Percentiles rank a stretch among this genome's conserved stretches.
Evolutionary conservation across 2,113 vertebrate genomes (phyloP).

Genomic region (Cygnus buccinator): DNA sequence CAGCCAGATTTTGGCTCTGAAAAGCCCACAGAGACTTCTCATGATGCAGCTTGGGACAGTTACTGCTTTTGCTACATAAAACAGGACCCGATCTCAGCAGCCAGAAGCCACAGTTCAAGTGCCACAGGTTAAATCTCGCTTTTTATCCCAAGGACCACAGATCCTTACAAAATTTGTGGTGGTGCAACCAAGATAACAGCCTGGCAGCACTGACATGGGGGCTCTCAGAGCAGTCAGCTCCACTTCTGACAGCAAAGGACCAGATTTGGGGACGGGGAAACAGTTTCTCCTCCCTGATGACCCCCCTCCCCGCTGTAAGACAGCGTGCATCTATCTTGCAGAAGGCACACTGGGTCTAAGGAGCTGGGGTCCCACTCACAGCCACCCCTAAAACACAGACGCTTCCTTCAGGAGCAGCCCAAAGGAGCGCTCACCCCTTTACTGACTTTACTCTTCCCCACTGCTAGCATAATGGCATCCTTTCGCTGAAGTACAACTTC

Average conservation of each 20-base stretch:
- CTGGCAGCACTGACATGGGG: neutral
- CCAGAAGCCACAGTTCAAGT: neutral
- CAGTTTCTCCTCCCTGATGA: neutral
- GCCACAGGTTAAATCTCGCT: neutral
- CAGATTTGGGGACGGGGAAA: neutral
- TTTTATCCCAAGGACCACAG: neutral
- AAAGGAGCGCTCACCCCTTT: neutral
- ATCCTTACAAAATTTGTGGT: neutral
- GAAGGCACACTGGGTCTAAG: neutral
- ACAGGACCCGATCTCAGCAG: neutral
- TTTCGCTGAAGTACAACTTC: neutral
- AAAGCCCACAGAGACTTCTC: neutral
- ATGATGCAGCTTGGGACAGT: neutral
- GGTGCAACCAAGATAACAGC: neutral
- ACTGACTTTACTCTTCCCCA: neutral
- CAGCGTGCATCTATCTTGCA: neutral
- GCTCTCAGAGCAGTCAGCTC: neutral
- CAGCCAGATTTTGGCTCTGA: neutral
- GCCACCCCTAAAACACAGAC: neutral
- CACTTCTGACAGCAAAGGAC: neutral
- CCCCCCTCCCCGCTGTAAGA: neutral
- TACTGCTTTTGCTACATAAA: neutral
- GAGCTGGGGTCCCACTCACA: neutral
- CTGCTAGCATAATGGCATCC: fast-evolving
- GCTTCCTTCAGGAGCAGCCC: neutral